phyloP scores from a whole-genome alignment of 1,140 invertebrate genomes.

The Bemisia tabaci region DNA sequence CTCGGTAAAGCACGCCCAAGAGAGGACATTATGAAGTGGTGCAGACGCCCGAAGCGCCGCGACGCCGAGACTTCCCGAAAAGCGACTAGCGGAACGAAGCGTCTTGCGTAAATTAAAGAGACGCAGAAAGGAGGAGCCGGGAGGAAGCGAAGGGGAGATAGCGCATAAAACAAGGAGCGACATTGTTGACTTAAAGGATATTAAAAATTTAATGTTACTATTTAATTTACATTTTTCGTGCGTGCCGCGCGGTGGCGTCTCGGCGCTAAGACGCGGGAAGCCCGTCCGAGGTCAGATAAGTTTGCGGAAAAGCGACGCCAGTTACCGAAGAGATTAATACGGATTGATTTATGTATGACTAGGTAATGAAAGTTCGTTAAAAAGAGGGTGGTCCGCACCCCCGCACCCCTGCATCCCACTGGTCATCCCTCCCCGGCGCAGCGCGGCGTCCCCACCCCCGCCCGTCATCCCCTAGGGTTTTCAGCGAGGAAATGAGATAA shows the following conservation, averaged over 20 bases:
- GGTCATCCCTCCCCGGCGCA: background rate
- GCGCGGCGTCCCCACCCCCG: background rate
- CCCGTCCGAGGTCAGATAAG: background rate
- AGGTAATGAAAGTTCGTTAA: background rate
- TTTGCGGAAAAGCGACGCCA: background rate
- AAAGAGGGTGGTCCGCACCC: background rate
- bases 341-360: background rate
- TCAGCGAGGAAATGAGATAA: background rate
- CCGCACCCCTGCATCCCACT: too few species aligned
- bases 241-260: too few species aligned
- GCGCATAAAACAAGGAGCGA: background rate
- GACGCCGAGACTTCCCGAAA: too few species aligned
- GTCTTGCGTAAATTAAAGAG: too few species aligned
- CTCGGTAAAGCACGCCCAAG: too few species aligned
- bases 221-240: background rate
- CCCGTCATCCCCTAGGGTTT: background rate
- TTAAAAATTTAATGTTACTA: constrained; percentile 1
- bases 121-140: background rate
- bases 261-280: background rate
- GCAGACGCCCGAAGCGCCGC: too few species aligned
- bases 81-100: too few species aligned
- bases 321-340: background rate
- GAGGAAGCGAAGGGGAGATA: background rate
- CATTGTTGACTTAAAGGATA: background rate
- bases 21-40: too few species aligned